phyloP scores from a whole-genome alignment of 2,797 vertebrate genomes.

The Erethizon dorsatum region DNA sequence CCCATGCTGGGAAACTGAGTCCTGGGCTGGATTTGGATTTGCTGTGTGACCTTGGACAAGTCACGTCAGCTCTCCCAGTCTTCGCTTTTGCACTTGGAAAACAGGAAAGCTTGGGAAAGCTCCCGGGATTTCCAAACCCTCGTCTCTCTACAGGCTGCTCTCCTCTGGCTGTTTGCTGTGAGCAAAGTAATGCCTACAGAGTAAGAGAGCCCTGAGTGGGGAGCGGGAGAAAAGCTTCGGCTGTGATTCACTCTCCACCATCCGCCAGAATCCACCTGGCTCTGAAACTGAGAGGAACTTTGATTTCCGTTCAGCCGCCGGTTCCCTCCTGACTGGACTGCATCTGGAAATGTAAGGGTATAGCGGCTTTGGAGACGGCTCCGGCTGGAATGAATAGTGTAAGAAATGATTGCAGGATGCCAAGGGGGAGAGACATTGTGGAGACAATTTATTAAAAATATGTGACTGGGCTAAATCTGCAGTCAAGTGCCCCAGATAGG shows the following conservation, averaged over 20 bases:
- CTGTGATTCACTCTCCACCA: neutral
- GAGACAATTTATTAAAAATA: conserved; percentile 62
- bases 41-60: conserved; percentile 74
- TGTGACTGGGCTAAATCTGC: neutral
- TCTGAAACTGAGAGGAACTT: conserved; percentile 52
- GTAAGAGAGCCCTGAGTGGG: neutral
- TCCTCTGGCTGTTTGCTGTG: neutral
- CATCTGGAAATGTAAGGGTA: conserved; percentile 50
- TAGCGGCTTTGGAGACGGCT: conserved; percentile 23
- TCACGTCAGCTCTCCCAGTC: conserved; percentile 48
- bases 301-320: neutral
- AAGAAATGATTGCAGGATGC: conserved; percentile 28
- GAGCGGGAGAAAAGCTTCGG: neutral
- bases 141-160: conserved; percentile 20
- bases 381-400: neutral
- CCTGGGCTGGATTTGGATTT: neutral
- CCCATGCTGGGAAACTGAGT: neutral
- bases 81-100: neutral
- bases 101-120: neutral
- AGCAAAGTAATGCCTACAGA: neutral
- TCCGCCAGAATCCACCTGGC: neutral
- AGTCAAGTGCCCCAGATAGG: neutral
- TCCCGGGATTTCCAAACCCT: neutral
- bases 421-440: neutral
- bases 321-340: neutral